phyloP scores from a whole-genome alignment of 2,888 invertebrate species.

The Embidobia sp. region DNA sequence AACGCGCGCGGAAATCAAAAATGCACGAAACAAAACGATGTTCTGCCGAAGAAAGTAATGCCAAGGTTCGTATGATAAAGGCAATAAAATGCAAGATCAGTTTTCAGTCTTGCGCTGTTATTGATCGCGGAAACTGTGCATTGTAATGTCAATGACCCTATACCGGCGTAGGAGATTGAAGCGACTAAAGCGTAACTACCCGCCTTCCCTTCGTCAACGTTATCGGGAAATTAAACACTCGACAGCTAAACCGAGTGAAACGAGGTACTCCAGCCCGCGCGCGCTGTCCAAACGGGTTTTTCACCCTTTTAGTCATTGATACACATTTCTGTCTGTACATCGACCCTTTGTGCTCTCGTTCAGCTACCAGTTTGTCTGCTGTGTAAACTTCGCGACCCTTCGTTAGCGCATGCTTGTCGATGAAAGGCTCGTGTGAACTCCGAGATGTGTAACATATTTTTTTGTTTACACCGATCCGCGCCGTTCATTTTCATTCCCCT shows the following conservation, averaged over 20 bases:
- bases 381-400: slow-evolving; percentile 49
- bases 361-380: slow-evolving; percentile 48
- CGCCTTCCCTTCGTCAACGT: slow-evolving; percentile 72
- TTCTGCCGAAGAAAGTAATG: background rate
- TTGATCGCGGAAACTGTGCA: slow-evolving; percentile 51
- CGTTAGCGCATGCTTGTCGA: slow-evolving; percentile 42
- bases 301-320: slow-evolving; percentile 61
- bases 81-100: slow-evolving; percentile 49
- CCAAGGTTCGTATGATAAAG: slow-evolving; percentile 15
- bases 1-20: background rate
- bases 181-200: slow-evolving; percentile 58
- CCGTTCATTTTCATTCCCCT: slow-evolving; percentile 12
- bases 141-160: slow-evolving; percentile 57
- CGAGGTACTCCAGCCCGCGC: slow-evolving; percentile 53
- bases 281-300: slow-evolving; percentile 64
- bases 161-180: slow-evolving; percentile 51
- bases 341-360: slow-evolving; percentile 58
- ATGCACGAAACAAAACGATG: slow-evolving; percentile 7
- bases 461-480: slow-evolving; percentile 26
- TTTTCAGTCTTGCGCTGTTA: slow-evolving; percentile 44
- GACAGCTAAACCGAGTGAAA: slow-evolving; percentile 59
- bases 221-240: slow-evolving; percentile 72
- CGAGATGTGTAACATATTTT: slow-evolving; percentile 26
- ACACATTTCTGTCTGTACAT: slow-evolving; percentile 52
- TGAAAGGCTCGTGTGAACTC: slow-evolving; percentile 21